These are phyloP conservation scores for Cartodere bifasciata DNA, from an alignment of 2,888 invertebrate genomes.

Conservation along the genomic window DNA sequence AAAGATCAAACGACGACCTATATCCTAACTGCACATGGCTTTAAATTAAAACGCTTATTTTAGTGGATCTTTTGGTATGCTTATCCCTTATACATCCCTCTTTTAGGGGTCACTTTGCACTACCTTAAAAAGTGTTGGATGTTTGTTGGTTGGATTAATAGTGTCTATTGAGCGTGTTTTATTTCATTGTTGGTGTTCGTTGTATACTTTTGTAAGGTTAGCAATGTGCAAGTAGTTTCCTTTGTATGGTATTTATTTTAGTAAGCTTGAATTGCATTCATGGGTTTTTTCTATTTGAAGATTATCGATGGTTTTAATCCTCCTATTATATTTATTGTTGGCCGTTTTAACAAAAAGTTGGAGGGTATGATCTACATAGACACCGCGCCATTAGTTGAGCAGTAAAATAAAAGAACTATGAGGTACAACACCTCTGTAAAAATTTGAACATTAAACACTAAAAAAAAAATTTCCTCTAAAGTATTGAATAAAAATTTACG, in stretches of 20 bases:
- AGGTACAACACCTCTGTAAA: no score
- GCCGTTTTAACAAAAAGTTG: no score
- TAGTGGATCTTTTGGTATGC: no score
- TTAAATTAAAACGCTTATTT: constrained; percentile 30
- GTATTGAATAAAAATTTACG: no score
- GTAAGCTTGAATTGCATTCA: constrained; percentile 34
- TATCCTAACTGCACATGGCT: constrained; percentile 28
- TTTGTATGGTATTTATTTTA: constrained; percentile 37
- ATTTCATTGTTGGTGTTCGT: constrained; percentile 38
- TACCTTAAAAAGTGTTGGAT: constrained; percentile 27
- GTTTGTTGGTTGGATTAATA: constrained; percentile 35
- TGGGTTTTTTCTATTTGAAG: constrained; percentile 30
- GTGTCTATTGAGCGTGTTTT: constrained; percentile 38
- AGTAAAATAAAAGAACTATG: no score
- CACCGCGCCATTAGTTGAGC: no score
- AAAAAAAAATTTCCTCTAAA: no score
- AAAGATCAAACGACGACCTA: constrained; percentile 25
- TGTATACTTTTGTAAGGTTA: constrained; percentile 35
- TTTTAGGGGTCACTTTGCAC: constrained; percentile 17
- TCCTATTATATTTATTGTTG: constrained; percentile 18
- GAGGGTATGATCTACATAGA: no score
- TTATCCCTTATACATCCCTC: constrained; percentile 12
- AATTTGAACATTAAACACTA: no score
- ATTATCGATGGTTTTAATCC: constrained; percentile 31
- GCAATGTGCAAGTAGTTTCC: constrained; percentile 35